Conservation (phyloP, 1,140 invertebrate species). For the Atopsyche davidsoni region DNA sequence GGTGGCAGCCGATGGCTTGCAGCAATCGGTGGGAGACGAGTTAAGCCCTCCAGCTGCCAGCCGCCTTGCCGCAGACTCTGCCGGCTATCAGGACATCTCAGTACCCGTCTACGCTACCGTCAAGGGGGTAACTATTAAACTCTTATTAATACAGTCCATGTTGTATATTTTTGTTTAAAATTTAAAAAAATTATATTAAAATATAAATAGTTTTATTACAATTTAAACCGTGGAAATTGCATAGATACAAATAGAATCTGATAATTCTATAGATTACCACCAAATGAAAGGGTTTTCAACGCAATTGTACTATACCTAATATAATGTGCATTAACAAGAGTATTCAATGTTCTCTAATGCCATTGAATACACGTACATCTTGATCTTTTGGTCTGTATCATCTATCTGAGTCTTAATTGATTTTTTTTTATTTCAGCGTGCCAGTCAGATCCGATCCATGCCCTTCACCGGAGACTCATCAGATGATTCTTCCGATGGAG, state of each 20-base stretch:
- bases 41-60: constrained; percentile 41
- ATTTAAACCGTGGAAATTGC: no score
- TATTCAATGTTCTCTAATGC: no score
- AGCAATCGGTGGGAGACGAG: constrained; percentile 46
- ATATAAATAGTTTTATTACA: no score
- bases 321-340: no score
- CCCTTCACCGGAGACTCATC: constrained; percentile 94
- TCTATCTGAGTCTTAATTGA: no score
- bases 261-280: no score
- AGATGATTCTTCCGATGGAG: constrained; percentile 89
- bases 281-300: no score
- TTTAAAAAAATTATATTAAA: no score
- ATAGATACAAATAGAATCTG: no score
- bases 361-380: background rate
- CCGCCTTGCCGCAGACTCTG: constrained; percentile 41
- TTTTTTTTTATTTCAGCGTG: constrained; percentile 55
- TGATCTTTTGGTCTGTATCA: no score
- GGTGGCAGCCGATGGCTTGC: constrained; percentile 79
- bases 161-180: no score
- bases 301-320: no score
- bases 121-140: constrained; percentile 74
- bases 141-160: constrained; percentile 8
- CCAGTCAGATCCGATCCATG: constrained; percentile 91
- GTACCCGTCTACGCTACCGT: constrained; percentile 94
- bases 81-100: constrained; percentile 76